Conservation (phyloP, 2,113 vertebrate genomes). For the Ancistrus triradiatus region DNA sequence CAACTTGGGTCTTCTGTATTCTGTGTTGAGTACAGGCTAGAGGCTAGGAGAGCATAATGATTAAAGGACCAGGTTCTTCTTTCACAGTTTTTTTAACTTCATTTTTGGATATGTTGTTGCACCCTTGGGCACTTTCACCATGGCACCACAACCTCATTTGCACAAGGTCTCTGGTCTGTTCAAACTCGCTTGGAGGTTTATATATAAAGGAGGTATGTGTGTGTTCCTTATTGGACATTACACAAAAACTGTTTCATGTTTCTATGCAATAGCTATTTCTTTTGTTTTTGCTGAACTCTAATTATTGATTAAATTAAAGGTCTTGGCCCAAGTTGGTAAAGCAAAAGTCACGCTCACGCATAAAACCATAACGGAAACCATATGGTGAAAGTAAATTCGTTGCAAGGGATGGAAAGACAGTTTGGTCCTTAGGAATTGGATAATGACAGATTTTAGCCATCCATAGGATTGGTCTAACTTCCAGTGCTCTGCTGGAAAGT, state of each 20-base stretch:
- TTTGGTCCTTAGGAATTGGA: slow-evolving; percentile 39
- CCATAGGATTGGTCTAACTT: slow-evolving; percentile 41
- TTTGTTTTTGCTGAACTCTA: no score
- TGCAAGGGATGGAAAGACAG: no score
- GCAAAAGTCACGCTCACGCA: neutral
- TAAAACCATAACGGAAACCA: slow-evolving; percentile 48
- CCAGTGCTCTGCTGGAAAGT: slow-evolving; percentile 32
- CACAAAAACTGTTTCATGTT: no score
- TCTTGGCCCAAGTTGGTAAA: neutral
- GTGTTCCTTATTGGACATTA: no score
- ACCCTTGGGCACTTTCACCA: neutral
- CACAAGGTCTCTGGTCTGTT: no score
- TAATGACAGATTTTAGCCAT: slow-evolving; percentile 52
- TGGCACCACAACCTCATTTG: no score
- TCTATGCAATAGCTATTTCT: no score
- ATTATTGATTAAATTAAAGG: neutral
- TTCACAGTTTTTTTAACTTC: slow-evolving; percentile 9
- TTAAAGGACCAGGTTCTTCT: neutral
- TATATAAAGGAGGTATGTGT: no score
- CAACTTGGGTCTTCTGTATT: neutral
- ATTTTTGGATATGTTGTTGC: slow-evolving; percentile 13
- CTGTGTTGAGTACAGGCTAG: neutral
- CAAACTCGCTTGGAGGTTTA: no score
- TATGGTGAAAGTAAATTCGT: slow-evolving; percentile 44
- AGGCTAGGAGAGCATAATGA: neutral